Evolutionary conservation across 2,113 vertebrate genomes (phyloP).

Genomic region (Amphiprion percula): DNA sequence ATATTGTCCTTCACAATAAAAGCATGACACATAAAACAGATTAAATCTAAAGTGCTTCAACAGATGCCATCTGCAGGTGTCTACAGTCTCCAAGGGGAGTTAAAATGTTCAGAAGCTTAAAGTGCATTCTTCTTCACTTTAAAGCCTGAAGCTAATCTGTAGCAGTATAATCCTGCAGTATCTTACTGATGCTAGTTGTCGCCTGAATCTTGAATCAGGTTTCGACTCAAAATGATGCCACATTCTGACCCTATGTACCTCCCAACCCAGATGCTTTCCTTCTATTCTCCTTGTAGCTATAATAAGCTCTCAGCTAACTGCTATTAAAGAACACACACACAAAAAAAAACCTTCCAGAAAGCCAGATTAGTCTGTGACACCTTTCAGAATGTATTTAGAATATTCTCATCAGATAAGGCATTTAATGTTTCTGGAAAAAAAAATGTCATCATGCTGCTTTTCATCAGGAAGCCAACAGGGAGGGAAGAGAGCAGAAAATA

Average conservation of each 20-base stretch:
- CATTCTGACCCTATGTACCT: neutral
- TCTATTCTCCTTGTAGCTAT: neutral
- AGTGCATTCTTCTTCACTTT: neutral
- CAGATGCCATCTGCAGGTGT: too few species aligned
- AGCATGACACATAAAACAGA: too few species aligned
- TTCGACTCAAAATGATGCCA: neutral
- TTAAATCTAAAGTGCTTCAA: too few species aligned
- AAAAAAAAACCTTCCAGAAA: conserved; percentile 17
- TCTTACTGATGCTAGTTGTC: neutral
- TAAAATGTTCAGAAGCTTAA: too few species aligned
- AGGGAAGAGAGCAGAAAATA: neutral
- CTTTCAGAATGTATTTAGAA: conserved; percentile 20
- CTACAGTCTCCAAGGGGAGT: too few species aligned
- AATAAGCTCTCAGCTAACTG: conserved; percentile 14
- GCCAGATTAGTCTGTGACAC: conserved; percentile 2
- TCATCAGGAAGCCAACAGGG: conserved; percentile 27
- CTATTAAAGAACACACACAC: conserved; percentile 9
- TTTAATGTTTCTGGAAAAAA: conserved; percentile 22
- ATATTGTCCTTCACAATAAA: too few species aligned
- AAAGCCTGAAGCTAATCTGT: neutral
- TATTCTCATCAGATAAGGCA: conserved; percentile 26
- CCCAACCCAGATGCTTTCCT: conserved; percentile 4
- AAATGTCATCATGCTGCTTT: neutral
- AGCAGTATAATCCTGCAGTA: neutral
- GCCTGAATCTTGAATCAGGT: neutral